Evolutionary conservation across 2,113 vertebrate species (phyloP), one percentile per base, ranked within the genome.

Genomic region (Corythornis cristatus): DNA sequence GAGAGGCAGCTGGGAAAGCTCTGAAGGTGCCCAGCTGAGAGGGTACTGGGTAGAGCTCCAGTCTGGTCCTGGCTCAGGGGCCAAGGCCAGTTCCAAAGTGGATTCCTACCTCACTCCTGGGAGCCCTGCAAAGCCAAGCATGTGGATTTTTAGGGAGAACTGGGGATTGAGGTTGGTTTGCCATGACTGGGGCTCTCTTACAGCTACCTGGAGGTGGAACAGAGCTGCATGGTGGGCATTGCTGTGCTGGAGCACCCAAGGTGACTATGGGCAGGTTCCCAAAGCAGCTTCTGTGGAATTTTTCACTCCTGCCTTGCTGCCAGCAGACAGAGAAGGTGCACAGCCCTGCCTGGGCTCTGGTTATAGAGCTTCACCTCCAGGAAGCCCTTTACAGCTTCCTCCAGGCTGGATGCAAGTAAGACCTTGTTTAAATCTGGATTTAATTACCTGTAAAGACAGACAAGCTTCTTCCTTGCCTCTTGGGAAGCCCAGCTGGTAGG

Each of bases 401-500:
- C 12, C 23, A 70, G 76, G 90, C 50, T 86, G 60, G 60, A 83
- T 93, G 90, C 68, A 64, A 54, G 83, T 77, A 74, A 73, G 42
- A 66, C 79, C 88, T 80, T 73, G 28, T 62, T 91, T 86, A 86
- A 93, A 94, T 93, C 79, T 3, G 6, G 45, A 64, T 88, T 91
- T 94, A 94, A 93, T 96, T 95, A 90, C 67, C 83, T 93, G 51
- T 95, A 77, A 94, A 91, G 88, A 79, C 79, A 86, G 76, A 86
- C 86, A 94, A 93, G 76, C 76, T 60, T 93, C 46, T 80, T 83
- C 48, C 42, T 66, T 88, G 50, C 83, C 88, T 40, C 72, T 80
- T 40, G 90, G 83, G 95, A 94, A 90, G 76, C 67, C 31, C 76
- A 77, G 4, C 58, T 83, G 65, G 75, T 79, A 80, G 64, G 50